Evolutionary conservation across 1,140 invertebrate genomes (phyloP).

Genomic region (Penaeus vannamei): DNA sequence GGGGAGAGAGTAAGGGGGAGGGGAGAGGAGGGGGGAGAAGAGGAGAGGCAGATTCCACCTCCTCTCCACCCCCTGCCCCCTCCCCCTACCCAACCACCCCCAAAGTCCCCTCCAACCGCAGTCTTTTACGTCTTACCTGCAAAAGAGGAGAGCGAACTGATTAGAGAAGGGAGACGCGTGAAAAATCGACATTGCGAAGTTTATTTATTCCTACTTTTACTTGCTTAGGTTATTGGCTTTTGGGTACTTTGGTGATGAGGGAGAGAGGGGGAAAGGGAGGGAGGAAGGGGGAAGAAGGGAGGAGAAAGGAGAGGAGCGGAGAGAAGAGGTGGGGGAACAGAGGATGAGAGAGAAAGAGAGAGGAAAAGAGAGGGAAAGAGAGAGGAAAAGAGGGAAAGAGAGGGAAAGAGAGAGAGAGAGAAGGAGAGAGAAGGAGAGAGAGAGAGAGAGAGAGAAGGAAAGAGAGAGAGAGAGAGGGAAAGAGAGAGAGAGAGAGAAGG

Average conservation of each 20-base stretch:
- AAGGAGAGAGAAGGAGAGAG: neutral
- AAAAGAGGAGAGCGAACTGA: no score
- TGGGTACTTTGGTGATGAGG: neutral
- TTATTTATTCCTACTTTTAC: no score
- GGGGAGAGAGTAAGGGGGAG: neutral
- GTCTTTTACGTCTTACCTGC: no score
- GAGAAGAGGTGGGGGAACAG: neutral
- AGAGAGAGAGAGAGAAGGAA: no score
- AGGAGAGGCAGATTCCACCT: neutral
- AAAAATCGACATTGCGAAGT: no score
- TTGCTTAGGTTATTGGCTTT: no score
- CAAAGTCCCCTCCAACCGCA: no score
- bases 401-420: constrained; percentile 8
- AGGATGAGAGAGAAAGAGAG: neutral
- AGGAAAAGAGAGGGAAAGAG: neutral
- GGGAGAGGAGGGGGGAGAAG: neutral
- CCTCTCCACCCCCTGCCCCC: no score
- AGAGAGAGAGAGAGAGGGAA: no score
- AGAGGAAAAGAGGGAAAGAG: neutral
- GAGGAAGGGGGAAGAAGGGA: neutral
- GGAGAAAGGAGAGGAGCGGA: neutral
- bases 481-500: no score
- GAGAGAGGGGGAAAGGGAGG: neutral
- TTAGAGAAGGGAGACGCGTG: no score
- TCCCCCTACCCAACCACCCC: no score